These are phyloP conservation scores for Leptinotarsa tumamoca DNA, from an alignment of 2,888 invertebrate species.

Conservation along the genomic window DNA sequence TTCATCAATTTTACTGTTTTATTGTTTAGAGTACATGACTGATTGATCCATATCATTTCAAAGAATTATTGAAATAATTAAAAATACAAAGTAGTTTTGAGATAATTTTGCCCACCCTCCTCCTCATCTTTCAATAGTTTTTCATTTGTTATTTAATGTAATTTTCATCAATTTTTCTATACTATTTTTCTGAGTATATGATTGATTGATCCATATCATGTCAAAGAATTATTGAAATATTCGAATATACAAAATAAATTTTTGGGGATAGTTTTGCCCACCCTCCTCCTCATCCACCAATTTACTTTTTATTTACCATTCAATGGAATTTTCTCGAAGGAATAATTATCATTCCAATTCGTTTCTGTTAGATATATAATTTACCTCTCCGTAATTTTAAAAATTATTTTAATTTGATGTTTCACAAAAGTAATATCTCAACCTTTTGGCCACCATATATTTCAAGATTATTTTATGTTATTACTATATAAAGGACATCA, in stretches of 20 bases:
- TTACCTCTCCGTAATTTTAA: too few relatives aligned
- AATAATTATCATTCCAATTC: too few relatives aligned
- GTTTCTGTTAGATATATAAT: too few relatives aligned
- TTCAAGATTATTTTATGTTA: too few relatives aligned
- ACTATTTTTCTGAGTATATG: neutral
- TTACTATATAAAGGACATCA: too few relatives aligned
- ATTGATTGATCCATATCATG: too few relatives aligned
- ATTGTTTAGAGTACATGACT: neutral
- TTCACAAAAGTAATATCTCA: too few relatives aligned
- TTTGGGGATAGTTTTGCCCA: neutral
- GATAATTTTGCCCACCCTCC: neutral
- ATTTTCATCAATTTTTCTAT: neutral
- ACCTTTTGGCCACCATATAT: too few relatives aligned
- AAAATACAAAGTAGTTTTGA: neutral
- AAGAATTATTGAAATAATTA: too few relatives aligned
- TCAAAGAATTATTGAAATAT: too few relatives aligned
- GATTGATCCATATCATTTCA: neutral
- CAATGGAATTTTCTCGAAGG: neutral
- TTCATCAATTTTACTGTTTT: neutral
- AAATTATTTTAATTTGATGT: too few relatives aligned
- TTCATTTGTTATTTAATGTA: neutral
- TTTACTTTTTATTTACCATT: neutral
- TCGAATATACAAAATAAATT: neutral
- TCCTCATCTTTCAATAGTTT: neutral
- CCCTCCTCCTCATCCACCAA: slow-evolving; percentile 5